Percentiles rank a stretch among this genome's conserved stretches.
phyloP scores from a whole-genome alignment of 2,797 vertebrate genomes.

The Amazona finschi region DNA sequence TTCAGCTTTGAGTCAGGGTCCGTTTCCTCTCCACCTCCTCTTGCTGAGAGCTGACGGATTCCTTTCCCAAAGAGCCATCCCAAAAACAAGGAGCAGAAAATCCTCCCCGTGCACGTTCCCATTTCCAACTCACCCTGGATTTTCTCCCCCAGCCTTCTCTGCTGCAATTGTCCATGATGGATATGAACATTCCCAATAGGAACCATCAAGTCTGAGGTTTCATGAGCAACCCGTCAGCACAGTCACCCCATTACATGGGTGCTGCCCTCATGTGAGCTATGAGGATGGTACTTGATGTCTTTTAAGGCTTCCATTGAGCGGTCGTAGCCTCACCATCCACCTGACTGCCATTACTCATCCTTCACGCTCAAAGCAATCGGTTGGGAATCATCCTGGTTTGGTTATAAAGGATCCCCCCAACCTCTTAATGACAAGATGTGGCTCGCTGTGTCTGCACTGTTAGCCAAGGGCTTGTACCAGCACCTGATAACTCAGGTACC shows the following conservation, averaged over 20 bases:
- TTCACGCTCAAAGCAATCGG: not conserved
- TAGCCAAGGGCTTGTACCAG: not conserved
- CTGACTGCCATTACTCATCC: not conserved
- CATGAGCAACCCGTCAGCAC: not conserved
- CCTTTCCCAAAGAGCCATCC: not conserved
- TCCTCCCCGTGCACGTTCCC: not conserved
- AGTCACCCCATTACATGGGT: not conserved
- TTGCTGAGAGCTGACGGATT: not conserved
- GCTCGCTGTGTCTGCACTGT: not conserved
- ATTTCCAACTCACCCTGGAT: not conserved
- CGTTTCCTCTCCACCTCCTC: not conserved
- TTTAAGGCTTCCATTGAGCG: not conserved
- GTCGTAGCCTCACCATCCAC: not conserved
- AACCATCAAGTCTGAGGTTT: not conserved
- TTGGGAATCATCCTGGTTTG: not conserved
- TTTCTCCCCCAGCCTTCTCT: not conserved
- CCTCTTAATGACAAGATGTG: not conserved
- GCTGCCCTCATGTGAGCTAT: not conserved
- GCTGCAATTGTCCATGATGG: not conserved
- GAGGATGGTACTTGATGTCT: accelerated
- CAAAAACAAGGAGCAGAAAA: not conserved
- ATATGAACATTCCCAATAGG: not conserved
- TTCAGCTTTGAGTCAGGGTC: not conserved
- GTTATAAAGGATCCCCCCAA: not conserved
- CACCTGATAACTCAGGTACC: not conserved